phyloP scores from a whole-genome alignment of 2,113 vertebrate species.

The Lanius ludovicianus region DNA sequence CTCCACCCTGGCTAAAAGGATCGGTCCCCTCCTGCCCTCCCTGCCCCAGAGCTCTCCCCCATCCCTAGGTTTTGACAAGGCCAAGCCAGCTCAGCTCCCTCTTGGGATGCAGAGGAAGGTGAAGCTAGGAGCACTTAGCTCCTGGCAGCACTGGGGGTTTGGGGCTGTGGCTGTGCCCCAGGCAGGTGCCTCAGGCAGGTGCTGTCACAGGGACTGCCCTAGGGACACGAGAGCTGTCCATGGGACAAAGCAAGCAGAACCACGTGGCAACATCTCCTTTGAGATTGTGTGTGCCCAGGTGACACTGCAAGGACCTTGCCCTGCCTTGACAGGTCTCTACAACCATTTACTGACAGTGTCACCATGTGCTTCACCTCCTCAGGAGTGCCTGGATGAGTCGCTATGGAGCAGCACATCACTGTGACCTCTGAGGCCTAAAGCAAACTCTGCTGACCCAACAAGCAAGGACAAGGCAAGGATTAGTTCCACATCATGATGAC shows the following conservation, averaged over 20 bases:
- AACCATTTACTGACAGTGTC: accelerated
- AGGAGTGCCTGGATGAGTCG: background rate
- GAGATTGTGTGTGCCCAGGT: accelerated
- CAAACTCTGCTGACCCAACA: background rate
- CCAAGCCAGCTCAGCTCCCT: background rate
- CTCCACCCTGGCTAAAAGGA: accelerated
- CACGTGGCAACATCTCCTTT: accelerated
- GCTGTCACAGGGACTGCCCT: background rate
- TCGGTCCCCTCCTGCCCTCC: background rate
- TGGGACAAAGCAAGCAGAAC: accelerated
- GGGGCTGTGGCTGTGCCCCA: accelerated
- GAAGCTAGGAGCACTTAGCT: background rate
- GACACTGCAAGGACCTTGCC: background rate
- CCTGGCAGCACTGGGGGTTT: accelerated
- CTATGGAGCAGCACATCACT: background rate
- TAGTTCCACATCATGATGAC: background rate
- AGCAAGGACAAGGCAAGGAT: background rate
- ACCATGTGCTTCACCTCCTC: background rate
- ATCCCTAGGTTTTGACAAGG: accelerated
- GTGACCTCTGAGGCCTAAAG: background rate
- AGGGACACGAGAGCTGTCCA: accelerated
- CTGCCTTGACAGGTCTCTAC: background rate
- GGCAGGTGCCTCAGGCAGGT: background rate
- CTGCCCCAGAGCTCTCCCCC: no score
- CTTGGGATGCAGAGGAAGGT: accelerated